Base-by-base conservation (phyloP, 1,140 invertebrate species). In the Drosophila bocki region DNA sequence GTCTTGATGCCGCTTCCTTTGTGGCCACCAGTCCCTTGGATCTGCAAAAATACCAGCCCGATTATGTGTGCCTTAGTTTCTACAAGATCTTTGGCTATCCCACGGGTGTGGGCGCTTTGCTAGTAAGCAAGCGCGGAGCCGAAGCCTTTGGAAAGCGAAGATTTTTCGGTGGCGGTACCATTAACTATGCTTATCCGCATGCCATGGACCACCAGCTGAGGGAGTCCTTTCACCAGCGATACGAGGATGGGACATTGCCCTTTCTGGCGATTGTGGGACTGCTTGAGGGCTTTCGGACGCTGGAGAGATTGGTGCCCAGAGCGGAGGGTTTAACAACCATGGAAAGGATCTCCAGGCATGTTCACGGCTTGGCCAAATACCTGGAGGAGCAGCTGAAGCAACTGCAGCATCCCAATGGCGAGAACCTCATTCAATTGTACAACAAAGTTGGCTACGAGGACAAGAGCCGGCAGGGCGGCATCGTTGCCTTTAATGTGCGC, bases 21-120 rank as follows among this genome's bases (percentile, higher is more conserved):
- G 96, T 96, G 3, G 94, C 96, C n/a, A 97, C 97, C 35, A 97
- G 95, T 93, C 93, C 93, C 19, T 93, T 99, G 50, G 95, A 99
- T 94, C 94, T 99, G 45, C 94, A 94, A 1, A 64, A 85, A 13
- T 94, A 93, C 45, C 95, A 96, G 74, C 97, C 98, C 19, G 98
- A 99, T 93, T 99, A 99, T 94, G 95, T 99, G 0, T 95, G 95
- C 54, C 41, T 99, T 7, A 99, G 98, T 2, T 99, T 99, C 94
- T 99, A 99, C 93, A 99, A 99, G 95, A 97, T 99, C 85, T 99
- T 99, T 94, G 99, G 99, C 0, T 99, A 96, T 93, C 98, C 99
- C 7, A 99, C 98, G 63, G 98, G 97, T n/a, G 93, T 97, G 77
- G 98, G 98, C 33, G 98, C 97, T 41, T 92, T 99, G 4, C 83